Evolutionary conservation across 2,113 vertebrate genomes (phyloP), one percentile per base, ranked within the genome.

Genomic region (Motacilla alba): DNA sequence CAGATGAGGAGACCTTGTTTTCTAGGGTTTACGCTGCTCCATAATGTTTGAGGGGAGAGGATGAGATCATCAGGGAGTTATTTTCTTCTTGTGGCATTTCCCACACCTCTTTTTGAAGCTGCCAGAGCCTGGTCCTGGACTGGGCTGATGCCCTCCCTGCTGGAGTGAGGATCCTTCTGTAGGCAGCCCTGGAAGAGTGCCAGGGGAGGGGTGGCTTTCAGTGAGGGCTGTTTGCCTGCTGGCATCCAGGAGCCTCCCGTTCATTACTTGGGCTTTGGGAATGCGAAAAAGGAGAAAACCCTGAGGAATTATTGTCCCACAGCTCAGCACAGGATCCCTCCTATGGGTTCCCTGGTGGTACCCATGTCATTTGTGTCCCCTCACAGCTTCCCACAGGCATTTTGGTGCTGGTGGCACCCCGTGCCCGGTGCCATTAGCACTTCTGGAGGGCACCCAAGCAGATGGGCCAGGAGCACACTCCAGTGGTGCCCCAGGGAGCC

Each of bases 381-480:
- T 4, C 53, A 28, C 81, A 85, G 93, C 81, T 91, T 74, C 89
- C 83, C 79, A 5, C 56, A 3, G 55, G 58, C n/a, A 0, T 16
- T 27, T 60, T 5, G 64, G 77, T 58, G 87, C 69, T 52, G 86
- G 59, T 46, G 0, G 72, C 86, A 28, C 75, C 74, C 28, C 0
- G 0, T 68, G 37, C 81, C 49, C 0, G 0, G n/a, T 39, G 59
- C 62, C 66, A 6, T 73, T 3, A 33, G 58, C 18, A 1, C 49
- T 82, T 79, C 33, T 90, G 93, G 95, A 94, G 74, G 70, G 43
- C 58, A 53, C 53, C 58, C 89, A 58, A 60, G 89, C 85, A 87
- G 88, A 16, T 66, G 85, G 85, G 58, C 41, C 70, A 13, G 87
- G 73, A 63, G 4, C n/a, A 8, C 0, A 7, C 73, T 8, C 11